Percentiles rank a stretch among this genome's conserved stretches.
phyloP scores from a whole-genome alignment of 2,797 vertebrate species.

The Centropyge bicolor region DNA sequence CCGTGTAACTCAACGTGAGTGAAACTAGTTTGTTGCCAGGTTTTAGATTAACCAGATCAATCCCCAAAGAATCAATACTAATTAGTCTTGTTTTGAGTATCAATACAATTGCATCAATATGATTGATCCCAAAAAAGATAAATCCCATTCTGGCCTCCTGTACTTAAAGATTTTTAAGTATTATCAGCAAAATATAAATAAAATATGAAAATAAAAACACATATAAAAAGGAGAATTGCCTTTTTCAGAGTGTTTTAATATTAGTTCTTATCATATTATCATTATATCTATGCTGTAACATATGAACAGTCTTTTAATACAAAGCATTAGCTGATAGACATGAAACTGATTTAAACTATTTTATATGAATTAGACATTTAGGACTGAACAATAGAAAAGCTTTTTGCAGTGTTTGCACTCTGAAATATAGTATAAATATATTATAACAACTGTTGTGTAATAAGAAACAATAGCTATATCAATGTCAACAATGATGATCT shows the following conservation, averaged over 20 bases:
- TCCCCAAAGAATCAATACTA: neutral
- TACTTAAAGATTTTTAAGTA: neutral
- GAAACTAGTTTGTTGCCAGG: conserved; percentile 21
- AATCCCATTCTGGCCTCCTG: neutral
- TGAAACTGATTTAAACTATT: too few species aligned
- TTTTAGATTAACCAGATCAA: neutral
- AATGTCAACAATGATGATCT: neutral
- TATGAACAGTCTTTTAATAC: too few species aligned
- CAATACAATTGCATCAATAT: neutral
- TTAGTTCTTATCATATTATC: neutral
- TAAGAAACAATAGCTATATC: too few species aligned
- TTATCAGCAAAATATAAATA: neutral
- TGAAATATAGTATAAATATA: too few species aligned
- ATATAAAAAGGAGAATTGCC: neutral
- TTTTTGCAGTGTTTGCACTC: neutral
- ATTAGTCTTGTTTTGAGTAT: neutral
- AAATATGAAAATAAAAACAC: neutral
- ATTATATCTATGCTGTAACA: too few species aligned
- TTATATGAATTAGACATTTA: neutral
- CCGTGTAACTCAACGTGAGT: conserved; percentile 15
- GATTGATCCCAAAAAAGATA: neutral
- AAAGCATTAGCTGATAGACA: too few species aligned
- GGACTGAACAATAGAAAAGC: neutral
- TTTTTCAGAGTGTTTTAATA: neutral
- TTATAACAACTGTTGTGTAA: too few species aligned